Evolutionary conservation across 92 coral and sea anemone genomes (phyloP).

Genomic region (Porites divaricata): DNA sequence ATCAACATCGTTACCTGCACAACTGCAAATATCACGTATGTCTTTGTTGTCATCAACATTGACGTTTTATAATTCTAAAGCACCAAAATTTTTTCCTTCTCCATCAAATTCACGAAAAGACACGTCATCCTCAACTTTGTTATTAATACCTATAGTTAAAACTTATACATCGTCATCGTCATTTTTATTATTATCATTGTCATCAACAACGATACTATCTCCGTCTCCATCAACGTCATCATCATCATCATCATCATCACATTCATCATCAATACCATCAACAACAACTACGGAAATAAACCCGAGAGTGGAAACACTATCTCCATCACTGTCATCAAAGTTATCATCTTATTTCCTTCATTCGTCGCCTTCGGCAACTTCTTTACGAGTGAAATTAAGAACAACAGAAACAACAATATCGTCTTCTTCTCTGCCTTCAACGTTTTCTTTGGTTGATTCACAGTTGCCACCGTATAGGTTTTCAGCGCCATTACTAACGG

Average conservation of each 20-base stretch:
- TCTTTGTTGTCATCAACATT: neutral
- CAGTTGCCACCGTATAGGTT: neutral
- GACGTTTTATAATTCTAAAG: neutral
- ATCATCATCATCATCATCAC: neutral
- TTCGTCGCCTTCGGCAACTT: slow-evolving; percentile 10
- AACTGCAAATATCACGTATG: neutral
- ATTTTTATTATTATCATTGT: neutral
- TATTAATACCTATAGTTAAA: neutral
- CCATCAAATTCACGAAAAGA: neutral
- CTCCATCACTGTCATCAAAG: neutral
- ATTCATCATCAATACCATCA: neutral
- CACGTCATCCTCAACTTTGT: neutral
- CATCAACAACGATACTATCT: neutral
- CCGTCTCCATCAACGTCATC: neutral
- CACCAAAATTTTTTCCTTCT: neutral
- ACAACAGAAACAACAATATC: slow-evolving; percentile 1
- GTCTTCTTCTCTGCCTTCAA: neutral
- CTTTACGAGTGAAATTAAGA: neutral
- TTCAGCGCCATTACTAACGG: neutral
- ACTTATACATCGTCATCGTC: neutral
- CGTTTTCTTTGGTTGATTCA: neutral
- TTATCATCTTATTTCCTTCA: neutral
- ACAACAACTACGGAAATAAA: neutral
- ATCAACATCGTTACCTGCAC: neutral
- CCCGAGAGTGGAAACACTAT: neutral